These are phyloP conservation scores for Gorsachius magnificus DNA, from an alignment of 2,797 vertebrate genomes.

Conservation along the genomic window DNA sequence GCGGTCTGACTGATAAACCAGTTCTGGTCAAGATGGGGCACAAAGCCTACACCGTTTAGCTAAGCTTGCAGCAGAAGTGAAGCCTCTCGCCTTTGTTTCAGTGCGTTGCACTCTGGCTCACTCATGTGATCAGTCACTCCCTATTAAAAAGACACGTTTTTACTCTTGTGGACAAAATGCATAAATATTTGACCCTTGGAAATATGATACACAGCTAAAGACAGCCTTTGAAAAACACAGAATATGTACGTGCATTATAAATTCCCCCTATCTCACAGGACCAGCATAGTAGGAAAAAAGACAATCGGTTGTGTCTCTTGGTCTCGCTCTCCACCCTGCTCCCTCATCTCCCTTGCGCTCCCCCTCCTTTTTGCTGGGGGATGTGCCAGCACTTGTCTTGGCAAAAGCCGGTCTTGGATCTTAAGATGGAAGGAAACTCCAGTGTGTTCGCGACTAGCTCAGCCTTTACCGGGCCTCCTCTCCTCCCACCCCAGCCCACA, in stretches of 20 bases:
- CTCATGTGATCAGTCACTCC: neutral
- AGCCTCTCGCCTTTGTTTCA: neutral
- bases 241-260: neutral
- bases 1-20: neutral
- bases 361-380: neutral
- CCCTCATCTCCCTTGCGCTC: neutral
- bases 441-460: neutral
- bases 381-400: conserved; percentile 56
- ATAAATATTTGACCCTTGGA: conserved; percentile 41
- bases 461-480: neutral
- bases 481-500: fast-evolving
- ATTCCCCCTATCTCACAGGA: conserved; percentile 22
- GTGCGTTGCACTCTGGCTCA: neutral
- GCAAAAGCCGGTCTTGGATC: conserved; percentile 16
- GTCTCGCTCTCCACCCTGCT: neutral
- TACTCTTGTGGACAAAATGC: conserved; percentile 12
- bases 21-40: neutral
- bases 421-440: neutral
- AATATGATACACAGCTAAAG: conserved; percentile 28
- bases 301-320: neutral
- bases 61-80: neutral
- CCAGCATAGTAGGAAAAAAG: neutral
- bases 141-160: conserved; percentile 24
- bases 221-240: neutral
- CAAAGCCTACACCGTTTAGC: neutral